Conservation (phyloP, 2,797 vertebrate species). For the Notamacropus eugenii region DNA sequence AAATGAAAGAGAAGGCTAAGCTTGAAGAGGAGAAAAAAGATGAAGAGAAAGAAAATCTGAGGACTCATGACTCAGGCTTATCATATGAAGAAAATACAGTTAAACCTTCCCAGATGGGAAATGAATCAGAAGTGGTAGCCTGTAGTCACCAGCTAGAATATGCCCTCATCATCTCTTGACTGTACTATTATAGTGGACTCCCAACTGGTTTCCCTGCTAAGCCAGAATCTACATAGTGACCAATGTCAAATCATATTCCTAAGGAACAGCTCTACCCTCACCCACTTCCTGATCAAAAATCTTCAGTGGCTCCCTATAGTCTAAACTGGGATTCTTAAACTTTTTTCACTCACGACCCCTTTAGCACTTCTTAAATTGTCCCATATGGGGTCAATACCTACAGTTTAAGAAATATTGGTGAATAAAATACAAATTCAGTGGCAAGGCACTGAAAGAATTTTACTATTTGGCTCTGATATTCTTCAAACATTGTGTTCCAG, state of each 20-base stretch:
- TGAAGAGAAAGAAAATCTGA: background rate
- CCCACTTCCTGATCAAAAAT: background rate
- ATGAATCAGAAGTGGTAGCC: background rate
- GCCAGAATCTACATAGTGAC: background rate
- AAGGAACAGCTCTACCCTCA: background rate
- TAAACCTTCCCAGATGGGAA: background rate
- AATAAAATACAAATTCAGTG: background rate
- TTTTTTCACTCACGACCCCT: too few relatives aligned
- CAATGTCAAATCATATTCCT: background rate
- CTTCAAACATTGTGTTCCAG: background rate
- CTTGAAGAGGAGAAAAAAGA: too few relatives aligned
- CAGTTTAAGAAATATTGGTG: too few relatives aligned
- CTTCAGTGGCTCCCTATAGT: background rate
- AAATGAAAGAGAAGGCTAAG: too few relatives aligned
- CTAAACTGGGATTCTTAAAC: background rate
- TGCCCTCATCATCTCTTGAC: background rate
- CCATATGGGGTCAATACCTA: too few relatives aligned
- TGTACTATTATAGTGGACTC: background rate
- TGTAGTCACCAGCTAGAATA: background rate
- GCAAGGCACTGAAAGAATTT: background rate
- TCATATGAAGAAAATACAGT: background rate
- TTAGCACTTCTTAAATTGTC: too few relatives aligned
- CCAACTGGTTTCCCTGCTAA: background rate
- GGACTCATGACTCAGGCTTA: background rate
- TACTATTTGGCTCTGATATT: background rate